Conservation (phyloP, 1,140 invertebrate genomes). For the Pogonomyrmex californicus region DNA sequence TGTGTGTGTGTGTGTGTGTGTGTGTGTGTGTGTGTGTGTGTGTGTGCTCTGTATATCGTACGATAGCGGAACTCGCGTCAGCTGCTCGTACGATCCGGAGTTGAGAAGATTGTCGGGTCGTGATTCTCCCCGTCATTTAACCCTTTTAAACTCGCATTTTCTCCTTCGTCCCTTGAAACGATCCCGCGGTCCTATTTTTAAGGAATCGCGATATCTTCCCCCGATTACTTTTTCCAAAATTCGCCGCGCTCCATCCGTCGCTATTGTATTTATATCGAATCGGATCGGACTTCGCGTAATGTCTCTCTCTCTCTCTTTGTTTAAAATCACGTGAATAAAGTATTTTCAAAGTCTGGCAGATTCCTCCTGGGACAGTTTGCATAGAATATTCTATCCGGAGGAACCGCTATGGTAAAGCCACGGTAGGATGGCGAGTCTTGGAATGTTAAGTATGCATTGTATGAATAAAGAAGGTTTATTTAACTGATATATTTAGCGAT, state of each 20-base stretch:
- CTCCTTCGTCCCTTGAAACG: not conserved
- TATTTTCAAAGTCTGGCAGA: constrained; percentile 42
- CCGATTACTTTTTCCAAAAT: not conserved
- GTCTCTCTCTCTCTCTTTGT: not conserved
- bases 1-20: constrained; percentile 20
- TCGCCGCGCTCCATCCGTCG: not conserved
- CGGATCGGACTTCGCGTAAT: not conserved
- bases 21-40: not conserved
- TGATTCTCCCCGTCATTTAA: constrained; percentile 35
- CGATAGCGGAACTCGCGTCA: constrained; percentile 53
- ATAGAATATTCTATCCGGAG: constrained; percentile 41
- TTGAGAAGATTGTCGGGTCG: constrained; percentile 30
- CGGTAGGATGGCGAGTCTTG: not conserved
- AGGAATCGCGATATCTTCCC: not conserved
- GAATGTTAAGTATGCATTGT: constrained; percentile 4
- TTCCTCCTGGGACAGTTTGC: constrained; percentile 32
- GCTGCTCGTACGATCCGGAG: constrained; percentile 34
- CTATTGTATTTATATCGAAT: not conserved
- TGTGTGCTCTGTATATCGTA: constrained; percentile 14
- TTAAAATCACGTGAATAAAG: constrained; percentile 38
- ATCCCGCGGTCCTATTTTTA: not conserved
- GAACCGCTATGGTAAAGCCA: constrained; percentile 2
- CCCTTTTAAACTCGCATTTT: not conserved
- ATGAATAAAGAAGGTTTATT: not conserved
- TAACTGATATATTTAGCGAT: not conserved